Evolutionary conservation across 2,113 vertebrate species (phyloP).

Genomic region (Sorex fumeus): DNA sequence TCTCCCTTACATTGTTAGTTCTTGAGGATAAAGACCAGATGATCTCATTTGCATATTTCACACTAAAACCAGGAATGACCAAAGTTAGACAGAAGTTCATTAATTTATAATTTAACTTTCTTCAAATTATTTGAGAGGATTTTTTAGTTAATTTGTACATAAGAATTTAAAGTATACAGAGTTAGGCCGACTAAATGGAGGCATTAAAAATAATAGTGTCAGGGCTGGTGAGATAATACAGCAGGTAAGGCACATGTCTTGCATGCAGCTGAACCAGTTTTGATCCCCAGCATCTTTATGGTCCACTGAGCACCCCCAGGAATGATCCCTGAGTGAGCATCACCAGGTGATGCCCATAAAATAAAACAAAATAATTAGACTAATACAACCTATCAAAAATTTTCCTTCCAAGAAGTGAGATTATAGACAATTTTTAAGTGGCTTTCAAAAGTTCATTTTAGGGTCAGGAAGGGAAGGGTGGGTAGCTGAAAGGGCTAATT

Average conservation of each 20-base stretch:
- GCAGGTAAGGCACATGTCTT: too few species aligned
- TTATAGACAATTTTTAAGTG: conserved; percentile 37
- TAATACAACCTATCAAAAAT: too few species aligned
- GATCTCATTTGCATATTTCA: neutral
- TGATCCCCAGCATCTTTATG: too few species aligned
- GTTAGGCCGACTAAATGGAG: neutral
- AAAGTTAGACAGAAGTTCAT: neutral
- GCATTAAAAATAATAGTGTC: conserved; percentile 47
- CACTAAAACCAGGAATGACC: neutral
- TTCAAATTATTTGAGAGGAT: conserved; percentile 4
- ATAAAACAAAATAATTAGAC: neutral
- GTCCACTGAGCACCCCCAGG: too few species aligned
- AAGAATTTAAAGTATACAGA: neutral
- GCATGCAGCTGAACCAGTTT: too few species aligned
- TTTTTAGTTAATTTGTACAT: neutral
- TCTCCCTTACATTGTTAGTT: conserved; percentile 21
- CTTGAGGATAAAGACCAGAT: conserved; percentile 2
- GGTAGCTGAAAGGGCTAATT: too few species aligned
- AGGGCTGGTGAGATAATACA: too few species aligned
- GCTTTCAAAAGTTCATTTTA: conserved; percentile 38
- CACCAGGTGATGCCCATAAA: too few species aligned
- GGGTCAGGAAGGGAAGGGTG: too few species aligned
- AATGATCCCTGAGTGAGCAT: too few species aligned
- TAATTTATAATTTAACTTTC: conserved; percentile 10
- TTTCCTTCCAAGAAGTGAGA: neutral